Conservation (phyloP, 1,140 invertebrate genomes). For the Campodea augens region DNA sequence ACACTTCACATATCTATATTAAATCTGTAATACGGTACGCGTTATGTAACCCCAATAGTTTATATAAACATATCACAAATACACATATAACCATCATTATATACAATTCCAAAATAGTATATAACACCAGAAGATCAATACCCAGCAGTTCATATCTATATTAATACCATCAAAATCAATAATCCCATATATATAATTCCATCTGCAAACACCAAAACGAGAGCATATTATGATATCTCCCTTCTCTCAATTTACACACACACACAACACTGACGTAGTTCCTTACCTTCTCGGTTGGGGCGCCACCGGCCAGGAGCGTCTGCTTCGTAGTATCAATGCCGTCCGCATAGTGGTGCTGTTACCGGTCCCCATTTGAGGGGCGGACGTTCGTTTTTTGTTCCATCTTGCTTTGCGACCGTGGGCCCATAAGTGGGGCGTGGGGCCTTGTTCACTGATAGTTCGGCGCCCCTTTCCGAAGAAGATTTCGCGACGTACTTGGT, state of each 20-base stretch:
- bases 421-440: conserved; percentile 16
- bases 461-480: conserved; percentile 13
- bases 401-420: conserved; percentile 13
- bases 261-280: background rate
- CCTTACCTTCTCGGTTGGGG: conserved; percentile 14
- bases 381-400: conserved; percentile 18
- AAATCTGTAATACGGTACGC: too few relatives aligned
- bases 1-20: too few relatives aligned
- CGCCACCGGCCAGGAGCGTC: conserved; percentile 20
- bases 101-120: too few relatives aligned
- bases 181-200: too few relatives aligned
- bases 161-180: too few relatives aligned
- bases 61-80: too few relatives aligned
- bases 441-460: conserved; percentile 16
- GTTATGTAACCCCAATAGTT: too few relatives aligned
- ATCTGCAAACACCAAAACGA: too few relatives aligned
- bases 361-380: conserved; percentile 14
- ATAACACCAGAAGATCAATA: too few relatives aligned
- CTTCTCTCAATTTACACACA: background rate
- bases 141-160: too few relatives aligned
- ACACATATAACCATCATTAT: too few relatives aligned
- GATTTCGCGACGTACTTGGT: conserved; percentile 15
- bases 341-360: conserved; percentile 12
- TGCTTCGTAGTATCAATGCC: conserved; percentile 16
- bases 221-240: too few relatives aligned